Conservation (phyloP, 1,140 invertebrate species). For the Plodia interpunctella region DNA sequence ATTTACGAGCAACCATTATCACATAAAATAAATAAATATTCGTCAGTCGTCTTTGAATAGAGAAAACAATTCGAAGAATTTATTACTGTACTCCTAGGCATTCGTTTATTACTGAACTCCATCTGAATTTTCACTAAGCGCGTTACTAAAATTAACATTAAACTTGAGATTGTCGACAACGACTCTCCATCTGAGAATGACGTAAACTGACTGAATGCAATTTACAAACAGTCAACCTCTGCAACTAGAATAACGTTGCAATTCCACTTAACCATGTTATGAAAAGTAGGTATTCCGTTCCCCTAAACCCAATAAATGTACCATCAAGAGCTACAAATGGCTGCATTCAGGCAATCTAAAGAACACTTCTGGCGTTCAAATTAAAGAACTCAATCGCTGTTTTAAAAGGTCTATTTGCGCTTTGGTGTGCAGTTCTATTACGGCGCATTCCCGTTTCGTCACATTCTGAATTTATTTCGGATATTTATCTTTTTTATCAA, state of each 20-base stretch:
- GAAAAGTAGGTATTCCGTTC: neutral
- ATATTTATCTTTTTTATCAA: neutral
- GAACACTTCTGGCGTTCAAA: neutral
- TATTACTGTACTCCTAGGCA: too few species aligned
- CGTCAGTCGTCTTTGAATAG: too few species aligned
- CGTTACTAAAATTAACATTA: neutral
- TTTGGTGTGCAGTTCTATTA: neutral
- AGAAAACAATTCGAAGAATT: too few species aligned
- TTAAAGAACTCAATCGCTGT: neutral
- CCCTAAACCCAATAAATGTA: constrained; percentile 2
- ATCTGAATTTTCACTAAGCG: neutral
- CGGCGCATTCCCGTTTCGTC: neutral
- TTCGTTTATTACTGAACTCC: too few species aligned
- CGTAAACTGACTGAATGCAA: neutral
- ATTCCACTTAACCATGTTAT: neutral
- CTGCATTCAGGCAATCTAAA: neutral
- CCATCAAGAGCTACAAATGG: neutral
- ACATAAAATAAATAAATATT: too few species aligned
- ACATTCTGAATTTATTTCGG: neutral
- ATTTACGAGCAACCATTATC: too few species aligned
- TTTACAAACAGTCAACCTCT: constrained; percentile 1
- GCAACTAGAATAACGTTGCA: neutral
- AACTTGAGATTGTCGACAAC: neutral
- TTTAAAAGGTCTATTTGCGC: constrained; percentile 4
- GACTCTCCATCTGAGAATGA: neutral